Conservation (phyloP, 2,113 vertebrate species). For the Aphyosemion australe region DNA sequence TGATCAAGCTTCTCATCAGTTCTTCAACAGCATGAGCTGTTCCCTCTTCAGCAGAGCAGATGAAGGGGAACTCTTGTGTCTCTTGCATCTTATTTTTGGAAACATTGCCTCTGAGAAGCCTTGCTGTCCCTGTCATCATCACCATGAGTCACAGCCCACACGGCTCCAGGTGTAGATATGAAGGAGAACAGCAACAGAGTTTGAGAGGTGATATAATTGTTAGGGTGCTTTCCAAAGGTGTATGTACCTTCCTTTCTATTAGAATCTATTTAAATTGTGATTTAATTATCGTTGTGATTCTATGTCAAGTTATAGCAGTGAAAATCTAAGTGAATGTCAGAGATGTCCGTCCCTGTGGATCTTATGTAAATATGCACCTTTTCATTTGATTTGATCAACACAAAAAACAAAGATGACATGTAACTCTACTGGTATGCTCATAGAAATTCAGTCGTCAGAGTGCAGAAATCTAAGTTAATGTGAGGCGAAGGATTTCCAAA, state of each 20-base stretch:
- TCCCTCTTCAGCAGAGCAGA: conserved; percentile 41
- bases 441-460: too few species aligned
- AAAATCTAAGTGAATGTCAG: not conserved
- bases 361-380: not conserved
- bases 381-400: not conserved
- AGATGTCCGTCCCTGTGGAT: not conserved
- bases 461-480: not conserved
- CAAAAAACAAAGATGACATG: not conserved
- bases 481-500: not conserved
- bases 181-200: not conserved
- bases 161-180: conserved; percentile 34
- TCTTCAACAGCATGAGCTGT: conserved; percentile 15
- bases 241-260: too few species aligned
- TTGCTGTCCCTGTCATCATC: conserved; percentile 44
- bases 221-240: not conserved
- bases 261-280: too few species aligned
- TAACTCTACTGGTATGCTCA: not conserved
- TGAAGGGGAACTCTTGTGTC: conserved; percentile 17
- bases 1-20: conserved; percentile 22
- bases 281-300: not conserved
- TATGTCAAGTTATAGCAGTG: not conserved
- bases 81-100: conserved; percentile 47
- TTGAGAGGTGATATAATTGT: not conserved
- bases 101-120: conserved; percentile 28
- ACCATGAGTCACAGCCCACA: conserved; percentile 39